Base-by-base conservation (phyloP, 2,113 vertebrate genomes). In the Motacilla tschutschensis region DNA sequence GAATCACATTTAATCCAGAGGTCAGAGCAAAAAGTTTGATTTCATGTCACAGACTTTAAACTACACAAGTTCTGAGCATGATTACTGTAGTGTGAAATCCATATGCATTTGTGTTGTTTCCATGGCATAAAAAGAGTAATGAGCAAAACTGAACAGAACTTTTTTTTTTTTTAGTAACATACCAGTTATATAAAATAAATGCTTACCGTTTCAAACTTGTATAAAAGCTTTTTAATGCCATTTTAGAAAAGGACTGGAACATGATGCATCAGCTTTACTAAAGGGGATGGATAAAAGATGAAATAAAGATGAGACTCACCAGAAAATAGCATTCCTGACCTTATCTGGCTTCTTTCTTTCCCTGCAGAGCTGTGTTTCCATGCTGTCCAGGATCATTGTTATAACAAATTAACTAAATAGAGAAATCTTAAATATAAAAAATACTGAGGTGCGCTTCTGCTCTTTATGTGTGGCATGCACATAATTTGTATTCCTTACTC, bases 311-410 rank as follows among this genome's bases (percentile, higher is more conserved):
- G 62, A 89, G 83, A 64, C 62, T 80, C 41, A 35, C 38, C 35
- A 85, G 60, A 72, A 94, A 91, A 93, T 62, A 89, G 53, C 29
- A 80, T 80, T 91, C 65, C 53, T 89, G 77, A 92, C 76, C 76
- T 91, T 70, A 83, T 83, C 72, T 71, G 50, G 48, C 41, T 77
- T 87, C 38, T 55, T 82, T 88, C 46, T 80, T 89, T 80, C 58
- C 65, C 77, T 50, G 41, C 17, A 89, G 58, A 83, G 12, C 13
- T 75, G 8, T 87, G 58, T 85, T 81, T 85, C 66, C 22, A 58
- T 87, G 50, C 9, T 81, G 4, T 64, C 38, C 31, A 57, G 29
- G 48, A 72, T 85, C 55, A 73, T 14, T 64, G 20, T 54, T 78
- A 46, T 5, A 85, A 18, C 12, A 83, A 78, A 85, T 29, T 83